phyloP scores from a whole-genome alignment of 2,888 invertebrate genomes.

The Leucoma salicis region DNA sequence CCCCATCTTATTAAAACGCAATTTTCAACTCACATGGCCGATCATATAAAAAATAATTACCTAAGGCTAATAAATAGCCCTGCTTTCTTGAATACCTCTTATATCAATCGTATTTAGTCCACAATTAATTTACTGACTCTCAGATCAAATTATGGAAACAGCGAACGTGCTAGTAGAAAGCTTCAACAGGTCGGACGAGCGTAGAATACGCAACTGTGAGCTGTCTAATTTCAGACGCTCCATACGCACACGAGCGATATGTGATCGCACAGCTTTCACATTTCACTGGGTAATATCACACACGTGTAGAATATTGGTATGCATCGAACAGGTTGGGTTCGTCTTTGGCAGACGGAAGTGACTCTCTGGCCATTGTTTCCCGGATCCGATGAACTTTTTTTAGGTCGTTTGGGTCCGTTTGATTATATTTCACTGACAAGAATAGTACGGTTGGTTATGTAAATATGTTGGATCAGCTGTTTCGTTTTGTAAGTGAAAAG shows the following conservation, averaged over 20 bases:
- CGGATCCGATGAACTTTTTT: constrained; percentile 70
- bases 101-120: constrained; percentile 24
- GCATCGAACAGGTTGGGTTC: constrained; percentile 47
- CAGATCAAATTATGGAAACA: constrained; percentile 35
- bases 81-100: constrained; percentile 1
- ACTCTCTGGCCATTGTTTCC: constrained; percentile 56
- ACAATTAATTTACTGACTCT: constrained; percentile 30
- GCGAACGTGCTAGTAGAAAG: constrained; percentile 41
- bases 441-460: constrained; percentile 22
- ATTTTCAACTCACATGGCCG: no score
- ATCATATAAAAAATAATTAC: no score
- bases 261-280: constrained; percentile 26
- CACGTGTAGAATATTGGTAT: constrained; percentile 45
- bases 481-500: constrained; percentile 11
- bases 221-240: constrained; percentile 15
- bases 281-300: constrained; percentile 30
- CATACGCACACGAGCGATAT: constrained; percentile 6
- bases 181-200: constrained; percentile 31
- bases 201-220: constrained; percentile 32
- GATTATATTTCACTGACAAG: constrained; percentile 24
- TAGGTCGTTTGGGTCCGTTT: constrained; percentile 46
- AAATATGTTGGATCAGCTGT: constrained; percentile 35
- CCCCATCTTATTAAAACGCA: no score
- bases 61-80: no score
- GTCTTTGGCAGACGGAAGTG: constrained; percentile 63